Evolutionary conservation across 2,888 invertebrate species (phyloP).

Genomic region (Vanessa cardui): DNA sequence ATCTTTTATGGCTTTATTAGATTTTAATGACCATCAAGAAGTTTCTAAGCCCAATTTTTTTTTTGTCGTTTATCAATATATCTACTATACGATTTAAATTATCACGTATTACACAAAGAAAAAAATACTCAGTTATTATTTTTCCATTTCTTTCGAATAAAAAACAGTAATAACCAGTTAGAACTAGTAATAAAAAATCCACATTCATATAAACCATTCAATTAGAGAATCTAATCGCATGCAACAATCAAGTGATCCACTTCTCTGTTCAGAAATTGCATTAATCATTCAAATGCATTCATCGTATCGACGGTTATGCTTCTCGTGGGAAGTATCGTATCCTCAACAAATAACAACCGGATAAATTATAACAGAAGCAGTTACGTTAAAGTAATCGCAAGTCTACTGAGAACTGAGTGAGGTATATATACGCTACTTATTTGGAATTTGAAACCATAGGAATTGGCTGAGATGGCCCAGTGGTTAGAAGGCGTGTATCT

Average conservation of each 20-base stretch:
- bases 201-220: constrained; percentile 4
- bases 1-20: too few relatives aligned
- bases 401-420: background rate
- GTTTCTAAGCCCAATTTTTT: too few relatives aligned
- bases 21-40: too few relatives aligned
- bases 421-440: background rate
- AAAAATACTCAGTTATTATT: background rate
- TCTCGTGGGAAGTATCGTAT: constrained; percentile 18
- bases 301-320: constrained; percentile 43
- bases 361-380: background rate
- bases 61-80: too few relatives aligned
- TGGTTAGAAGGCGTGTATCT: too few relatives aligned
- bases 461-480: too few relatives aligned
- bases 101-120: background rate
- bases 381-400: constrained; percentile 1
- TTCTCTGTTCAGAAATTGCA: constrained; percentile 39
- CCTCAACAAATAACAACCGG: constrained; percentile 1
- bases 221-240: constrained; percentile 8
- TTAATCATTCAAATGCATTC: constrained; percentile 56
- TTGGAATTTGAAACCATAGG: too few relatives aligned
- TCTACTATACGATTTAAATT: too few relatives aligned
- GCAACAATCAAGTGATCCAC: background rate
- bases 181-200: background rate
- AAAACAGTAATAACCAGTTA: background rate
- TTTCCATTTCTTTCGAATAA: background rate